Evolutionary conservation across 2,113 vertebrate genomes (phyloP).

Genomic region (Melozone crissalis): DNA sequence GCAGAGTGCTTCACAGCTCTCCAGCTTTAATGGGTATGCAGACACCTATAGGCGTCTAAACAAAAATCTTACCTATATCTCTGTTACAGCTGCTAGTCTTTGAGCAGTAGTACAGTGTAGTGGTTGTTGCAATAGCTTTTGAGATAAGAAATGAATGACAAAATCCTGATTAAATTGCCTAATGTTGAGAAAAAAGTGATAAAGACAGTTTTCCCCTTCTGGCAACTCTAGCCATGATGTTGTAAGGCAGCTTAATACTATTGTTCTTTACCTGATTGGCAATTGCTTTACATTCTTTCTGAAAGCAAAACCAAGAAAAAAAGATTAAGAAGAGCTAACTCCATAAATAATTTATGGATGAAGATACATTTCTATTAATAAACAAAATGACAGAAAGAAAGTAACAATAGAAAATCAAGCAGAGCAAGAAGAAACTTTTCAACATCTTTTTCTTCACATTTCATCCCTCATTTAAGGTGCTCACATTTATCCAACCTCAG

Average conservation of each 20-base stretch:
- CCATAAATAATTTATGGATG: not conserved
- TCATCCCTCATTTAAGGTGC: not conserved
- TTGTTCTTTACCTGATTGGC: not conserved
- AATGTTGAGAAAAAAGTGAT: not conserved
- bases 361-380: not conserved
- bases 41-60: not conserved
- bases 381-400: not conserved
- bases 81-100: not conserved
- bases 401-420: not conserved
- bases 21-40: not conserved
- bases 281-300: not conserved
- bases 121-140: not conserved
- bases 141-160: not conserved
- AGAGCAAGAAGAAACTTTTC: not conserved
- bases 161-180: not conserved
- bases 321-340: not conserved
- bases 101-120: not conserved
- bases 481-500: not conserved
- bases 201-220: not conserved
- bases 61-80: not conserved
- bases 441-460: not conserved
- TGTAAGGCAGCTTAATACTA: not conserved
- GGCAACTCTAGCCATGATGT: not conserved
- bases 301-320: not conserved
- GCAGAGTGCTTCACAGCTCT: not conserved